These are phyloP conservation scores for Pogona vitticeps DNA, from an alignment of 2,113 vertebrate genomes.

Conservation along the genomic window DNA sequence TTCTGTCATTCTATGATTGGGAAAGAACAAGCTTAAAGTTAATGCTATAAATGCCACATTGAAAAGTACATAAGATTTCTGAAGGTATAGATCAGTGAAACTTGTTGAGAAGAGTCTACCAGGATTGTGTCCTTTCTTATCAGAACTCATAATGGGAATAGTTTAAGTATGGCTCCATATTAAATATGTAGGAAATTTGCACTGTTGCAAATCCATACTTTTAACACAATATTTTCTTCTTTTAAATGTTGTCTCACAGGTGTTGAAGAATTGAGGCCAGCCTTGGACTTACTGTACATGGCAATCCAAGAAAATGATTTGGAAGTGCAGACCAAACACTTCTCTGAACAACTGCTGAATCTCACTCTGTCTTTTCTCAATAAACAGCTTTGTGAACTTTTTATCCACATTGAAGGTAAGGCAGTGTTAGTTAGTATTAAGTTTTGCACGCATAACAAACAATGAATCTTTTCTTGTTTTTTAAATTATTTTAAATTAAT, in stretches of 20 bases:
- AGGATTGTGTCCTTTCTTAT: too few relatives aligned
- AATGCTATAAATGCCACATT: neutral
- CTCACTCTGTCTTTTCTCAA: constrained; percentile 88
- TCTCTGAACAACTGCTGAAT: constrained; percentile 91
- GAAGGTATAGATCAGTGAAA: too few relatives aligned
- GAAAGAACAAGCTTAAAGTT: too few relatives aligned
- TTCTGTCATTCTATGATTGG: too few relatives aligned
- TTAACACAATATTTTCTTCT: too few relatives aligned
- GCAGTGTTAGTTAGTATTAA: neutral
- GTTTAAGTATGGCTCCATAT: too few relatives aligned
- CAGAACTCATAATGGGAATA: accelerated
- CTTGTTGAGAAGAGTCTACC: neutral
- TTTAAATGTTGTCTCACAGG: constrained; percentile 68
- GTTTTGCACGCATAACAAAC: neutral
- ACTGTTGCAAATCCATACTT: neutral
- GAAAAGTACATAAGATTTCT: neutral
- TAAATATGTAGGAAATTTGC: neutral
- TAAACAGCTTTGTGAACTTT: constrained; percentile 83
- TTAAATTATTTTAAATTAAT: too few relatives aligned
- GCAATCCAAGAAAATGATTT: constrained; percentile 86
- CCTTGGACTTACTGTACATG: constrained; percentile 86
- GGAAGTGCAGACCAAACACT: constrained; percentile 91
- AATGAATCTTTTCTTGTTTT: neutral
- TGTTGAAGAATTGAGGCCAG: constrained; percentile 85
- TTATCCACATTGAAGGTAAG: constrained; percentile 76